A percentile compares a stretch with the other conserved stretches of the same genome.
These are phyloP conservation scores for Tupiocoris notatus DNA, from an alignment of 2,888 invertebrate species.

Conservation along the genomic window DNA sequence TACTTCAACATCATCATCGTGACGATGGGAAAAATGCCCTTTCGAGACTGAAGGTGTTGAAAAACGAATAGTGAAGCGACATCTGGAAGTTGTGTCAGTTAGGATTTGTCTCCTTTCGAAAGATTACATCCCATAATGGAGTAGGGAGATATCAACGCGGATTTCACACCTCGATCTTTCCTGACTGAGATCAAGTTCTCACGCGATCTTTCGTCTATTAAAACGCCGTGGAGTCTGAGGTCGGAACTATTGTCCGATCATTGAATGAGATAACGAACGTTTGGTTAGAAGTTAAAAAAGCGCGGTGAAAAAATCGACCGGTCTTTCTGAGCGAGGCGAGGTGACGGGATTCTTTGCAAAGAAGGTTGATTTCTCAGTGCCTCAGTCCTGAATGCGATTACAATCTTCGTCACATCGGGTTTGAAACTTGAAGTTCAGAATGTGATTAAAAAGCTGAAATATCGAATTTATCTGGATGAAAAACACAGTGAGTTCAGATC, in stretches of 20 bases:
- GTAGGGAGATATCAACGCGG: neutral
- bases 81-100: neutral
- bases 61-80: neutral
- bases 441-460: neutral
- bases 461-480: neutral
- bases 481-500: too few relatives aligned
- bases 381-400: neutral
- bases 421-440: neutral
- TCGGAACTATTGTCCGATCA: neutral
- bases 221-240: neutral
- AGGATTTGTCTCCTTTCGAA: neutral
- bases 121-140: neutral
- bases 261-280: neutral
- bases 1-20: too few relatives aligned
- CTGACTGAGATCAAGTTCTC: neutral
- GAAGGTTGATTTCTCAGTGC: neutral
- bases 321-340: neutral
- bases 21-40: conserved; percentile 13
- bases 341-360: neutral
- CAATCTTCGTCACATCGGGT: neutral
- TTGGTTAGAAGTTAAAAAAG: neutral
- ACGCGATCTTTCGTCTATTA: neutral
- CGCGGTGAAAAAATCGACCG: neutral
- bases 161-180: neutral
- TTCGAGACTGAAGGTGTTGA: conserved; percentile 2